Conservation (phyloP, 2,113 vertebrate species). For the Climacteris rufus region DNA sequence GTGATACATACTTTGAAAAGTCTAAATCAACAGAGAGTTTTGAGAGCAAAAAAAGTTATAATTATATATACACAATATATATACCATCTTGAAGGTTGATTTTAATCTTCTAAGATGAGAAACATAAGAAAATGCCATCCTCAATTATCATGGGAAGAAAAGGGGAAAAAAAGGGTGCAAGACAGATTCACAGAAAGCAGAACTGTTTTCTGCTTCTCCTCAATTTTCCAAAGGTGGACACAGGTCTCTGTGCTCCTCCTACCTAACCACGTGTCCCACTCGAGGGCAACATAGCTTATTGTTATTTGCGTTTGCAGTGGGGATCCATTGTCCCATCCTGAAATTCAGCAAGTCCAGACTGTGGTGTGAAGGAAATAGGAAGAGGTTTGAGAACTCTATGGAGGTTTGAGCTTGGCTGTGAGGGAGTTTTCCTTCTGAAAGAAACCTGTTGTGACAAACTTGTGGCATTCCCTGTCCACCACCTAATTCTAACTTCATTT, state of each 20-base stretch:
- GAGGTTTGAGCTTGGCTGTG: not conserved
- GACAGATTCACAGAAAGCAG: not conserved
- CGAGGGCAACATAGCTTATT: not conserved
- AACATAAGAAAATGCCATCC: not conserved
- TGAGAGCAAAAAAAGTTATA: not conserved
- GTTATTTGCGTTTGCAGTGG: not conserved
- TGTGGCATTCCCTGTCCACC: not conserved
- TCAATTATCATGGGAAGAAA: not conserved
- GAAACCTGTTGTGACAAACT: not conserved
- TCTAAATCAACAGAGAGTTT: not conserved
- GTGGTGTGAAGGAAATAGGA: not conserved
- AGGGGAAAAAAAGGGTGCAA: not conserved
- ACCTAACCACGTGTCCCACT: not conserved
- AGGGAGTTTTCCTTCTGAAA: not conserved
- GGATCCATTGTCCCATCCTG: not conserved
- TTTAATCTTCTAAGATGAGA: not conserved
- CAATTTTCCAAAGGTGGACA: not conserved
- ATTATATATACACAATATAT: not conserved
- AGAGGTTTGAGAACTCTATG: not conserved
- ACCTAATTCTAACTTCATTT: not conserved
- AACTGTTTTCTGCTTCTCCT: not conserved
- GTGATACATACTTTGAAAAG: not conserved
- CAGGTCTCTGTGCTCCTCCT: not conserved
- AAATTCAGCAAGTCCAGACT: not conserved
- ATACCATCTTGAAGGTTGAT: not conserved